Evolutionary conservation across 2,797 vertebrate species (phyloP), one percentile per base, ranked within the genome.

Genomic region (Passerculus sandwichensis): DNA sequence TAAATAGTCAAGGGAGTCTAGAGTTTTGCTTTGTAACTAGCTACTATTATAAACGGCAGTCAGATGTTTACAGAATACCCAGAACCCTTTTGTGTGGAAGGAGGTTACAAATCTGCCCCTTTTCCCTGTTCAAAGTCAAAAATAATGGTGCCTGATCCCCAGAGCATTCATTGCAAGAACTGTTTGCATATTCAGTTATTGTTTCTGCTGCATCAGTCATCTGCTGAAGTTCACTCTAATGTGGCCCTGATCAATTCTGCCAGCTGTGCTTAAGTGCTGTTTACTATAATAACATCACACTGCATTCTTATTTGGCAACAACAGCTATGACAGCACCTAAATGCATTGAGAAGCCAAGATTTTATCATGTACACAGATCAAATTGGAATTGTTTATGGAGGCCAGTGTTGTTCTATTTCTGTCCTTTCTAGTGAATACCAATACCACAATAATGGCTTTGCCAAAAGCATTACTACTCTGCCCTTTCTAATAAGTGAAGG

Each of bases 101-200:
- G 97, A 98, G 98, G 98, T 98, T 99, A 99, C 95, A 97, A 98
- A 98, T 97, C 96, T 96, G 97, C 98, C 97, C 98, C 97, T 96
- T 98, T 98, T 97, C 98, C 97, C 98, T 98, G 97, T 97, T 98
- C 98, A 98, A 98, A 98, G 98, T 98, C 98, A 98, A 98, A 98
- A 98, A 98, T 98, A 98, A 98, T 98, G 98, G 98, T 98, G 98
- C 97, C 98, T 98, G 97, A 87, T 98, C 99, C 98, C 99, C 94
- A 66, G 98, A 98, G 99, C 97, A 96, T 97, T 98, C 97, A 97
- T 97, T 97, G 98, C 96, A 97, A 98, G 98, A 98, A 97, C 97
- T 98, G 98, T 99, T 99, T 99, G 98, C 98, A 98, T 99, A 99
- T 99, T 99, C 98, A 98, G 98, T 98, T 98, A 98, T 98, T 99